Percentiles rank a stretch among this genome's conserved stretches.
phyloP scores from a whole-genome alignment of 2,888 invertebrate species.

The Norana najaformis region DNA sequence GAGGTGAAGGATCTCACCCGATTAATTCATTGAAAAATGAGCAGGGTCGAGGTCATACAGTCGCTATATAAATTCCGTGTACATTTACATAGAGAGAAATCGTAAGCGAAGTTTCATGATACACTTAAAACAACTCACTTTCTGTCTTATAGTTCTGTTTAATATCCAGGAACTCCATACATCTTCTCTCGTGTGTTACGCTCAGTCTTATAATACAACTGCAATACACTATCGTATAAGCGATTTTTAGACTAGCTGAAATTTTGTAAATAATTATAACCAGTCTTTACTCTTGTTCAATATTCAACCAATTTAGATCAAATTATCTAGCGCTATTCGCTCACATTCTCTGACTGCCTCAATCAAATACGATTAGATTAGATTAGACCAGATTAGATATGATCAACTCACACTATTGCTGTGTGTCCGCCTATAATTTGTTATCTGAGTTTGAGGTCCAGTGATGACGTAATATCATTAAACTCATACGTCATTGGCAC shows the following conservation, averaged over 20 bases:
- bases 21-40: no score
- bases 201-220: not conserved
- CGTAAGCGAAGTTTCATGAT: no score
- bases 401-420: not conserved
- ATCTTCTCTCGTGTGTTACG: not conserved
- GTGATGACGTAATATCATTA: not conserved
- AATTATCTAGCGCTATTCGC: not conserved
- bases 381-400: not conserved
- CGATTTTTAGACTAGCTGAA: not conserved
- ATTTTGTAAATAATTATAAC: no score
- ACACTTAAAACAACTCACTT: no score
- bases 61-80: no score
- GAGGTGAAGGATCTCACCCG: no score
- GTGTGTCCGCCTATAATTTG: no score
- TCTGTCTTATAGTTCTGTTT: no score
- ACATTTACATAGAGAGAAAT: no score
- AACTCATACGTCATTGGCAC: not conserved
- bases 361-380: not conserved
- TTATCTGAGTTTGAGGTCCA: not conserved
- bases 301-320: not conserved
- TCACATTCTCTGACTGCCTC: not conserved
- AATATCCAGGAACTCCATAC: no score
- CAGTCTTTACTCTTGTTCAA: not conserved
- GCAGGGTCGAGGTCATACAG: no score
- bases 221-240: no score